Base-by-base conservation (phyloP, 2,797 vertebrate genomes). In the Anisognathus igniventris region DNA sequence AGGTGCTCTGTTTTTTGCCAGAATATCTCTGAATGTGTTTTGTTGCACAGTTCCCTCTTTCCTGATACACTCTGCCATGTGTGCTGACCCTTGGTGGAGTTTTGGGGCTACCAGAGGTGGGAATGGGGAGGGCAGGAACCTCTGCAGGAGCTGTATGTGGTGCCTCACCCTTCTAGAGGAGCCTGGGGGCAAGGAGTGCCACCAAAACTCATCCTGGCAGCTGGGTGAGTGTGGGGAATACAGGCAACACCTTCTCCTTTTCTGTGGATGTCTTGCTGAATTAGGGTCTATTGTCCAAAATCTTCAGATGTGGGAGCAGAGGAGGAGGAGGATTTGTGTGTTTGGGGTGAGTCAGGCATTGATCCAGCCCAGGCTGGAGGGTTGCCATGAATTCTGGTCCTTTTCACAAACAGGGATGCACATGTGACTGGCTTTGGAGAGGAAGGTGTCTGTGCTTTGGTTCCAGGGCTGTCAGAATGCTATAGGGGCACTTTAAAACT, bases 111-210 rank as follows among this genome's bases (percentile, higher is more conserved):
- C 3, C 0, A 21, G 19, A 64, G 48, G 5, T 37, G 33, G 48
- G 70, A 51, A 71, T 1, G 2, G 31, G 31, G 28, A 77, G 37
- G 21, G 51, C 23, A 73, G 40, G 15, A 88, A 42, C 7, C 4
- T 17, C 30, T 48, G 33, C 2, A 9, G 56, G 44, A 54, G 17
- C 48, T 64, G 28, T 2, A 11, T 20, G 0, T 0, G 1, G 10
- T 60, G 10, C 14, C 18, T 39, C 9, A 15, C 7, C 7, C 33
- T 39, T 19, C 22, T 31, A 0, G 0, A 42, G 76, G 12, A 57
- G 18, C 44, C 18, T 45, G 23, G 12, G n/a, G 28, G 1, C 18
- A 47, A 18, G 37, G 40, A 62, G 6, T 13, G 33, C 11, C 5
- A 9, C 37, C 0, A 0, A 60, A 89, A 74, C 20, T 9, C 3